Percentiles rank a stretch among this genome's conserved stretches.
These are phyloP conservation scores for Vireo altiloquus DNA, from an alignment of 2,113 vertebrate genomes.

Conservation along the genomic window DNA sequence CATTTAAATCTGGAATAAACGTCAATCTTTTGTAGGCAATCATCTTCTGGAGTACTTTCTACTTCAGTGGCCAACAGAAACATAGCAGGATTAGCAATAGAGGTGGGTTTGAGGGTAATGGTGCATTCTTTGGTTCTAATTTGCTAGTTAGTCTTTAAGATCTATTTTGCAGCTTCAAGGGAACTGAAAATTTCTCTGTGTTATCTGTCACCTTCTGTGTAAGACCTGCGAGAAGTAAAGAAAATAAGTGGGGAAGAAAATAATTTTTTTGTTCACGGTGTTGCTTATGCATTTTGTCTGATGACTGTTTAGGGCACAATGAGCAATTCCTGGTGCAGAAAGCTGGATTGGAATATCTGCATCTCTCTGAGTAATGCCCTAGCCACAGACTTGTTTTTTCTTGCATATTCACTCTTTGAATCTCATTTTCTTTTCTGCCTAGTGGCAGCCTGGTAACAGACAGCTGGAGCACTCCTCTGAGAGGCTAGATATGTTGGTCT, in stretches of 20 bases:
- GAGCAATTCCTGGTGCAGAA: neutral
- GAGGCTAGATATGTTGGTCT: neutral
- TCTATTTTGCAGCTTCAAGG: neutral
- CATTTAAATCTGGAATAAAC: neutral
- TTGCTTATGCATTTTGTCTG: neutral
- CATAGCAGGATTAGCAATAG: neutral
- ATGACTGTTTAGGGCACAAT: neutral
- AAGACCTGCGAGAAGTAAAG: neutral
- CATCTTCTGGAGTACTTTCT: neutral
- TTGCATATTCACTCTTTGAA: neutral
- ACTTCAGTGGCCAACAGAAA: neutral
- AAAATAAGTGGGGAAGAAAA: neutral
- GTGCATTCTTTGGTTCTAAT: neutral
- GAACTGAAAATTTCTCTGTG: neutral
- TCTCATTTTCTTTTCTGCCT: slow-evolving; percentile 27
- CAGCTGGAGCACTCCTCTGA: slow-evolving; percentile 35
- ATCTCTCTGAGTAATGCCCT: neutral
- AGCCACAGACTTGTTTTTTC: neutral
- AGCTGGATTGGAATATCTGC: neutral
- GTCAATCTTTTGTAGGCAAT: neutral
- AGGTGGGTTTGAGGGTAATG: neutral
- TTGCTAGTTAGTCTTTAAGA: neutral
- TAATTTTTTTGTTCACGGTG: neutral
- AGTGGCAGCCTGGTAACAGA: slow-evolving; percentile 34
- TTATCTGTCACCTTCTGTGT: neutral